Conservation (phyloP, 1,140 invertebrate species). For the Drosophila truncata region DNA sequence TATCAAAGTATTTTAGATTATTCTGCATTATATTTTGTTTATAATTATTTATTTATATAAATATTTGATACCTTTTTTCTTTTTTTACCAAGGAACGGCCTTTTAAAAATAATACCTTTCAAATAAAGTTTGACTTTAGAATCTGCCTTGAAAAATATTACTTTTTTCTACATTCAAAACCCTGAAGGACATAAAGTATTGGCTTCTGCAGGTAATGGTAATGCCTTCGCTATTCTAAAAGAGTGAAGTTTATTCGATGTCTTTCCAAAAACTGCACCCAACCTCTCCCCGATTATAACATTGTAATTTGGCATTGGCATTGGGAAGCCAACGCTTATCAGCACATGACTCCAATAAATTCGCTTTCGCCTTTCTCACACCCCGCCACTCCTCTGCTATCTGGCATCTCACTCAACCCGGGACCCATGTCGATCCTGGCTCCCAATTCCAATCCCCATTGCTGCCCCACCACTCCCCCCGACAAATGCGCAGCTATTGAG, state of each 20-base stretch:
- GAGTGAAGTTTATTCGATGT: not conserved
- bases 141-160: not conserved
- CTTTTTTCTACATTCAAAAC: too few relatives aligned
- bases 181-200: too few relatives aligned
- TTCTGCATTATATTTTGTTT: not conserved
- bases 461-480: not conserved
- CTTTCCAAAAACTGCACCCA: not conserved
- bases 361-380: constrained; percentile 51
- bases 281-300: constrained; percentile 48
- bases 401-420: constrained; percentile 61
- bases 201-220: too few relatives aligned
- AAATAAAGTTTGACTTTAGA: not conserved
- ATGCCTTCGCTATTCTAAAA: not conserved
- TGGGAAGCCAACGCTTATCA: constrained; percentile 70
- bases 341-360: constrained; percentile 83
- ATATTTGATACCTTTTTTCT: too few relatives aligned
- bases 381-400: constrained; percentile 50
- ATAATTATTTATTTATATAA: not conserved
- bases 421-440: constrained; percentile 61
- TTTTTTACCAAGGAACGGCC: too few relatives aligned
- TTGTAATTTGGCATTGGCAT: constrained; percentile 79
- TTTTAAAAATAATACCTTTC: not conserved
- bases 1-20: not conserved
- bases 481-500: constrained; percentile 76
- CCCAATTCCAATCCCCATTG: not conserved